Evolutionary conservation across 2,888 invertebrate genomes (phyloP).

Genomic region (Tenthredo notha): DNA sequence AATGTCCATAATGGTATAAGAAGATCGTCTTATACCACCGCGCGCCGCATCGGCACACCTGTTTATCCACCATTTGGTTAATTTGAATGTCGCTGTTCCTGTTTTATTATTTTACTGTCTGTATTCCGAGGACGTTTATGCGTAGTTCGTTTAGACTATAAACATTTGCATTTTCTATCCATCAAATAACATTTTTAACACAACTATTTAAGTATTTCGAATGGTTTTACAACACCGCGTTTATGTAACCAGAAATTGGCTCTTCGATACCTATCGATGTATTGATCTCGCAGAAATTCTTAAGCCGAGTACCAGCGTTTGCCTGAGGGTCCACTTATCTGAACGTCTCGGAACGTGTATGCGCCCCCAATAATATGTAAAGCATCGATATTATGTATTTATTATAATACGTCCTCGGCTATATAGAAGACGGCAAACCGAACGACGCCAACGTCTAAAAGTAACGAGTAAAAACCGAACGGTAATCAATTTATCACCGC

Average conservation of each 20-base stretch:
- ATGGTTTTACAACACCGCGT: background rate
- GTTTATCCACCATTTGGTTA: conserved; percentile 2
- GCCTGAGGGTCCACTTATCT: conserved; percentile 48
- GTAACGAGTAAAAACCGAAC: background rate
- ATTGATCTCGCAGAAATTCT: conserved; percentile 43
- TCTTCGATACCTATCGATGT: background rate
- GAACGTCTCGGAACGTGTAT: background rate
- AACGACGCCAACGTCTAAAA: background rate
- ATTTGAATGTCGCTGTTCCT: background rate
- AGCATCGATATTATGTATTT: conserved; percentile 76
- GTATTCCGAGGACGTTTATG: background rate
- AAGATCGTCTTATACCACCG: background rate
- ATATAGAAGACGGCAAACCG: background rate
- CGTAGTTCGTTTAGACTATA: background rate
- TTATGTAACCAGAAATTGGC: background rate
- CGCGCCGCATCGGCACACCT: background rate
- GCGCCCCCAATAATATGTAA: conserved; percentile 63
- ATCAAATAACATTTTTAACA: background rate
- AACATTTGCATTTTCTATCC: background rate
- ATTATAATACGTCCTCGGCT: conserved; percentile 70
- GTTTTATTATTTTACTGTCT: background rate
- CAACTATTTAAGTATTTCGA: background rate
- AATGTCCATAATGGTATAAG: conserved; percentile 17
- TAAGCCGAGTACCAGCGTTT: background rate
- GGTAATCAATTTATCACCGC: conserved; percentile 76